Base-by-base conservation (phyloP, 2,113 vertebrate genomes). In the Burhinus bistriatus region DNA sequence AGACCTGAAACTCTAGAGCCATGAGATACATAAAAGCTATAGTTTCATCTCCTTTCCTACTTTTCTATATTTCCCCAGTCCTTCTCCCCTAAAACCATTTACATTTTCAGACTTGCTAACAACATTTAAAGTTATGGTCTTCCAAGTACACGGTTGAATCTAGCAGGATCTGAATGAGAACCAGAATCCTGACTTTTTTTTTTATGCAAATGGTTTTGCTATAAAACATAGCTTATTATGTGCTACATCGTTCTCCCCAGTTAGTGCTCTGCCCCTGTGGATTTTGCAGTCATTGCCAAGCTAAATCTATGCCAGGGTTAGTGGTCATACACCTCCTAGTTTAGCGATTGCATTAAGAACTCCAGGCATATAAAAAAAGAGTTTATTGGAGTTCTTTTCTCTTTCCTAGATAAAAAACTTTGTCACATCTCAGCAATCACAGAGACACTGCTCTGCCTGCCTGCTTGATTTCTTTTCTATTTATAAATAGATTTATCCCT, bases 391-490 rank as follows among this genome's bases (percentile, higher is more conserved):
- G 12, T 64, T 90, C 22, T 77, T 92, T 92, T 73, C 47, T 59
- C 34, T 85, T 80, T 76, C 32, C 25, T 36, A 64, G 51, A 19
- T 52, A 81, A 73, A 80, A 84, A 75, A 17, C 45, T 73, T 66
- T 71, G 57, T 79, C 58, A 65, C 52, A 84, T 47, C 30, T 92
- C 57, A 79, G 52, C 6, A 40, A 27, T 82, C 81, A 65, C 47
- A 61, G 68, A 89, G 38, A 61, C 49, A 47, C 18, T 55, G 14
- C 64, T 89, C 49, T 89, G 34, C 34, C 47, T 89, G 51, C 38
- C 77, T 85, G 38, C 38, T 92, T 90, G 92, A 87, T 93, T 95
- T 95, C 44, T 69, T 95, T 96, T 92, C 87, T 89, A 51, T 89
- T 95, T 96, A 82, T 71, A 91, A 92, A 87, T 76, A 82, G 27